Percentiles rank a stretch among this genome's conserved stretches.
Conservation (phyloP, 2,888 invertebrate genomes). For the Urechis unicinctus region DNA sequence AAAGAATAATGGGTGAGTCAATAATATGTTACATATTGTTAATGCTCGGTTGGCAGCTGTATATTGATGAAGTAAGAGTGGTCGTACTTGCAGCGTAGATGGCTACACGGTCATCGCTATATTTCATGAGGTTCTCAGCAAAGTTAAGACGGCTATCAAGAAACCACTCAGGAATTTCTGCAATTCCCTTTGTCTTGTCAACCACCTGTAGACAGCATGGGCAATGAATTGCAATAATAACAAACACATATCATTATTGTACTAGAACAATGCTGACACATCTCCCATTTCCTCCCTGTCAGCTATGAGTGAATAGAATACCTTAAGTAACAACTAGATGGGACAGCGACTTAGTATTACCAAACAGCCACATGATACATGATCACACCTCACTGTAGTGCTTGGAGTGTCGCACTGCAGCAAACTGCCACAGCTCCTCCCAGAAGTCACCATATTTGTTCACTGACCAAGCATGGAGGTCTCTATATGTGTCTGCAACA, state of each 20-base stretch:
- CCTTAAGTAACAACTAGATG: too few relatives aligned
- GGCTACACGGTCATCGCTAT: conserved; percentile 51
- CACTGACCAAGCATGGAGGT: conserved; percentile 54
- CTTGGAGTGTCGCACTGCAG: conserved; percentile 47
- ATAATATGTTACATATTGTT: too few relatives aligned
- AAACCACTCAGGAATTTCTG: conserved; percentile 56
- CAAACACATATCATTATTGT: too few relatives aligned
- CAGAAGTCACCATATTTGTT: conserved; percentile 54
- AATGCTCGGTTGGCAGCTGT: too few relatives aligned
- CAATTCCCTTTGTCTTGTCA: conserved; percentile 47
- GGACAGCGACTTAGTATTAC: too few relatives aligned
- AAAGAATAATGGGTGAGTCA: too few relatives aligned
- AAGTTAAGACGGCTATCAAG: conserved; percentile 54
- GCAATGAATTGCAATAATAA: too few relatives aligned
- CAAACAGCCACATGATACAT: too few relatives aligned
- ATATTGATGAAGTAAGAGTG: too few relatives aligned
- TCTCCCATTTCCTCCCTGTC: too few relatives aligned
- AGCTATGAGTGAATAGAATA: too few relatives aligned
- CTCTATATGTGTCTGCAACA: conserved; percentile 48
- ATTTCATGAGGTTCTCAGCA: conserved; percentile 54
- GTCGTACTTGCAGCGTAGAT: conserved; percentile 52
- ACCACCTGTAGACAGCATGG: conserved; percentile 52
- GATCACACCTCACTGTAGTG: conserved; percentile 41
- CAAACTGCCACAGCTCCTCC: conserved; percentile 52
- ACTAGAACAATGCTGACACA: too few relatives aligned